phyloP scores from a whole-genome alignment of 2,888 invertebrate species.

The Trichogramma evanescens region DNA sequence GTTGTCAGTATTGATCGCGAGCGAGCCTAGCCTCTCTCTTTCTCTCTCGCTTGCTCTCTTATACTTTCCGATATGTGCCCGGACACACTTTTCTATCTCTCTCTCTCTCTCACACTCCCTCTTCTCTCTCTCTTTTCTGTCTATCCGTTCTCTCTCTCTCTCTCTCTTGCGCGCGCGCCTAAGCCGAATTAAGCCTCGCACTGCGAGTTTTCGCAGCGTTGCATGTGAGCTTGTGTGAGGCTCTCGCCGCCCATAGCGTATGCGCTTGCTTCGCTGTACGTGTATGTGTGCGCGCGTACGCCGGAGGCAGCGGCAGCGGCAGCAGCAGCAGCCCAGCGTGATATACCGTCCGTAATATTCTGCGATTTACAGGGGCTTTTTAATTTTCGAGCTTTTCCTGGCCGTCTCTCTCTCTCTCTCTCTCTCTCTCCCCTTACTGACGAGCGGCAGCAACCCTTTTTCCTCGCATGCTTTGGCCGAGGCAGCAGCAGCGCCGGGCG shows the following conservation, averaged over 20 bases:
- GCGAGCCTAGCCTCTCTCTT: too few relatives aligned
- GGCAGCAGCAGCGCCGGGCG: too few relatives aligned
- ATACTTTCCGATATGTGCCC: constrained; percentile 12
- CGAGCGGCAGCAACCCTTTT: background rate
- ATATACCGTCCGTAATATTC: constrained; percentile 22
- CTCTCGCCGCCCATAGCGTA: too few relatives aligned
- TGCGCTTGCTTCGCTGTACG: too few relatives aligned
- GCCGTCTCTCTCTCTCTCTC: background rate
- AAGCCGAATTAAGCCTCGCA: constrained; percentile 20
- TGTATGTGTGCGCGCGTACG: background rate
- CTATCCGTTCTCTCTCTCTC: too few relatives aligned
- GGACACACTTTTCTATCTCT: constrained; percentile 1
- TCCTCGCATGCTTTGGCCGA: too few relatives aligned
- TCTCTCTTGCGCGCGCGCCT: background rate
- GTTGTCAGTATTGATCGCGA: too few relatives aligned
- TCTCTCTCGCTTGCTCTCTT: too few relatives aligned
- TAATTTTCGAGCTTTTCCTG: constrained; percentile 22
- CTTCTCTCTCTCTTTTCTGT: too few relatives aligned
- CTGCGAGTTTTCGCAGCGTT: background rate
- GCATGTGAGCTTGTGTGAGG: too few relatives aligned
- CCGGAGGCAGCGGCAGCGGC: background rate
- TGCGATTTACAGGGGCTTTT: constrained; percentile 22
- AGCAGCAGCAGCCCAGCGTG: constrained; percentile 1
- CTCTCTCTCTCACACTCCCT: constrained; percentile 5
- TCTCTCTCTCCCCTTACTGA: background rate